Evolutionary conservation across 2,113 vertebrate genomes (phyloP).

Genomic region (Plecotus auritus): DNA sequence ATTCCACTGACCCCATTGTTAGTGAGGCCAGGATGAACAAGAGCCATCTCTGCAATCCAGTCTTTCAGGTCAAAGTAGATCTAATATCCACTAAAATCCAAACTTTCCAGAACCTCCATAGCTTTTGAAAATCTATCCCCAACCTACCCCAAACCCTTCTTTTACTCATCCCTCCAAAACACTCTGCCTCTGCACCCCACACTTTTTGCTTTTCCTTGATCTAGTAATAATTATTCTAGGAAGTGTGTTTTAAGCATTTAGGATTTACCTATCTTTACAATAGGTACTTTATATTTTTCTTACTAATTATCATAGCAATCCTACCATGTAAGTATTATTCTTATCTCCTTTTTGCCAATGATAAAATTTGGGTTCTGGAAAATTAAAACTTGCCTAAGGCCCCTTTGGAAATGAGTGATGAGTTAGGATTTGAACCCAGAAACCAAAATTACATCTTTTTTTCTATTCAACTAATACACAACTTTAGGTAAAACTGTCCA

Average conservation of each 20-base stretch:
- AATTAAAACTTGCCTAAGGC: neutral
- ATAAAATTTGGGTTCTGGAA: neutral
- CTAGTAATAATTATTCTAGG: neutral
- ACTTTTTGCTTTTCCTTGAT: neutral
- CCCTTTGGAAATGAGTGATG: neutral
- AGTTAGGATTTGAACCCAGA: neutral
- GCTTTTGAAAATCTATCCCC: neutral
- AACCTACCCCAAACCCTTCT: neutral
- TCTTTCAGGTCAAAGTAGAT: neutral
- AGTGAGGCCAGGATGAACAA: neutral
- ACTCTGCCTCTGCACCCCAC: neutral
- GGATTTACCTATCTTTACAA: neutral
- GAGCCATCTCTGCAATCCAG: neutral
- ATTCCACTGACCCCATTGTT: neutral
- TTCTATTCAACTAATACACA: neutral
- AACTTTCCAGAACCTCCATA: neutral
- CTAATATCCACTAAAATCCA: neutral
- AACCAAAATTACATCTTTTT: neutral
- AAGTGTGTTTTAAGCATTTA: neutral
- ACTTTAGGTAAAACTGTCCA: neutral
- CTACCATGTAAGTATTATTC: neutral
- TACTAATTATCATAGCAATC: neutral
- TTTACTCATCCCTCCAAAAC: neutral
- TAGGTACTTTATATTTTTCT: neutral
- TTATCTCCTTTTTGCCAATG: neutral